phyloP scores from a whole-genome alignment of 1,140 invertebrate genomes.

The Hylyphantes graminicola region DNA sequence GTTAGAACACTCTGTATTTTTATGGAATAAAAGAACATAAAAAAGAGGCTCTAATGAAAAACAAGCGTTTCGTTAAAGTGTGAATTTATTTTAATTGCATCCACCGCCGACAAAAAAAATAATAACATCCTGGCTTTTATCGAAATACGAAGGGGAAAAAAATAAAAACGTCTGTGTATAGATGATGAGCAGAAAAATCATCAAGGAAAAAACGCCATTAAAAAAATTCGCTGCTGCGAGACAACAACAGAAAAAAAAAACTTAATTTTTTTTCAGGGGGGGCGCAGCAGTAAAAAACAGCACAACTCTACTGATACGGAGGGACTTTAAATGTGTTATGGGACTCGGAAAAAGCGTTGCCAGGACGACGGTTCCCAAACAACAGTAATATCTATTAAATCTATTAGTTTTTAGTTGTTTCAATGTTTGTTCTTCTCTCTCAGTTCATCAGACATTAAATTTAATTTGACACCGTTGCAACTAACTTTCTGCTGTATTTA shows the following conservation, averaged over 20 bases:
- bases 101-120: conserved; percentile 25
- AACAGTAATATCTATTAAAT: conserved; percentile 61
- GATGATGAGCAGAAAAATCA: conserved; percentile 21
- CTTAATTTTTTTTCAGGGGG: neutral
- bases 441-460: neutral
- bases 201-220: conserved; percentile 14
- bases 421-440: conserved; percentile 33
- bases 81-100: conserved; percentile 60
- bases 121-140: conserved; percentile 42
- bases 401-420: conserved; percentile 58
- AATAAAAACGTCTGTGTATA: neutral
- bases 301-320: conserved; percentile 23
- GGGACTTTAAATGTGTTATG: conserved; percentile 57
- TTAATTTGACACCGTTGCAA: too few relatives aligned
- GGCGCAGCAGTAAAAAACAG: neutral
- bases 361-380: conserved; percentile 53
- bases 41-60: conserved; percentile 3
- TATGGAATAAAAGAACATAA: neutral
- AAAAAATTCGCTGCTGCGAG: neutral
- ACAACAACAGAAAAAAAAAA: neutral
- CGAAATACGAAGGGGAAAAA: neutral
- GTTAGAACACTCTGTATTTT: too few relatives aligned
- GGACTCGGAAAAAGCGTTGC: conserved; percentile 42
- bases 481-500: too few relatives aligned
- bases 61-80: conserved; percentile 30